These are phyloP conservation scores for Coturnix japonica DNA, from an alignment of 2,113 vertebrate genomes.

Conservation along the genomic window DNA sequence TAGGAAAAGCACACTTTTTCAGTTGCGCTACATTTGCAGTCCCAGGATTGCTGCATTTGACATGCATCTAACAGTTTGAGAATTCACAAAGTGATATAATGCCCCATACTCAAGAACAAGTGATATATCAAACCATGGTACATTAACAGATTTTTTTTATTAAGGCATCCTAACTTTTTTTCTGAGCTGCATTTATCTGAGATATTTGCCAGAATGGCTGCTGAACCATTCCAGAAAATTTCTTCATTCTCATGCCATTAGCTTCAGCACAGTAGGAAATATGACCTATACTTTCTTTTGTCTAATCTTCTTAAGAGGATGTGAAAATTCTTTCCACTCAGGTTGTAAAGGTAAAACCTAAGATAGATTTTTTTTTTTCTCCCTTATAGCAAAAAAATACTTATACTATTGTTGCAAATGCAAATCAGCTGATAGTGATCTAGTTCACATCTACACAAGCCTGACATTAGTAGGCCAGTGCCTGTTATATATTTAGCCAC, in stretches of 20 bases:
- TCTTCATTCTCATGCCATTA: conserved; percentile 36
- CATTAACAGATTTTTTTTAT: conserved; percentile 28
- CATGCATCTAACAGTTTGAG: not conserved
- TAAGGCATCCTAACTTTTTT: conserved; percentile 41
- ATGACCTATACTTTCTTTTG: conserved; percentile 32
- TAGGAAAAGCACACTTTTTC: not conserved
- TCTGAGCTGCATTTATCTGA: conserved; percentile 21
- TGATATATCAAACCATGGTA: conserved; percentile 2
- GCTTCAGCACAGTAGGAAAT: not conserved
- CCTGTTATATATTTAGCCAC: not conserved
- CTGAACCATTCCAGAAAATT: conserved; percentile 41
- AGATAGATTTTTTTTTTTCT: not conserved
- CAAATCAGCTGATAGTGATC: not conserved
- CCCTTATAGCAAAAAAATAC: not conserved
- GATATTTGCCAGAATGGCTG: conserved; percentile 41
- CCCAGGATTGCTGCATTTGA: not conserved
- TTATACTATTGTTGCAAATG: not conserved
- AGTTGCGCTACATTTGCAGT: not conserved
- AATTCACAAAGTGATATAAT: not conserved
- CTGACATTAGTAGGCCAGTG: not conserved
- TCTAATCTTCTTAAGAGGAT: conserved; percentile 8
- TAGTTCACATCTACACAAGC: not conserved
- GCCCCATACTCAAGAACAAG: conserved; percentile 37
- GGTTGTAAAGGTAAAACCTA: not conserved
- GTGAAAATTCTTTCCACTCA: not conserved